These are phyloP conservation scores for Ptilodon capucinus DNA, from an alignment of 2,888 invertebrate species.

Conservation along the genomic window DNA sequence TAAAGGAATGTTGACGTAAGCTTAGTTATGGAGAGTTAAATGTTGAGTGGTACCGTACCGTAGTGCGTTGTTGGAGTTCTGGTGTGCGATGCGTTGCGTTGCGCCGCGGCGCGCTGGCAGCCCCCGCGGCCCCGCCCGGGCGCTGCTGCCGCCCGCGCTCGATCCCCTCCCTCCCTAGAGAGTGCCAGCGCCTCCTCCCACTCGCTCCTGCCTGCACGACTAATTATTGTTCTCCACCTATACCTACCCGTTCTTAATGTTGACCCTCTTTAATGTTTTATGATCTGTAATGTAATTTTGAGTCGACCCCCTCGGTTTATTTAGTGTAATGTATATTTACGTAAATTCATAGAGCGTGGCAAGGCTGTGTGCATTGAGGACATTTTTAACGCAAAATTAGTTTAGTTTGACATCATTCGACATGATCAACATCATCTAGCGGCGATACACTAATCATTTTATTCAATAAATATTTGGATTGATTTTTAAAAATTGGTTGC, in stretches of 20 bases:
- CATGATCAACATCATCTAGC: slow-evolving; percentile 76
- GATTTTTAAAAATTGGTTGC: slow-evolving; percentile 66
- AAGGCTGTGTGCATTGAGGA: slow-evolving; percentile 87
- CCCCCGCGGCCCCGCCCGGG: slow-evolving; percentile 35
- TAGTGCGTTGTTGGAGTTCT: slow-evolving; percentile 79
- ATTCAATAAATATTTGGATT: slow-evolving; percentile 56
- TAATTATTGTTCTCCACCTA: slow-evolving; percentile 73
- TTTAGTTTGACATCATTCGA: slow-evolving; percentile 75
- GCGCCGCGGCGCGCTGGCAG: slow-evolving; percentile 44
- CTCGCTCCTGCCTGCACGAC: slow-evolving; percentile 74
- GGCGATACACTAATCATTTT: slow-evolving; percentile 74
- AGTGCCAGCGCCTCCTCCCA: slow-evolving; percentile 54
- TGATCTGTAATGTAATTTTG: slow-evolving; percentile 77
- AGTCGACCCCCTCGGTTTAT: slow-evolving; percentile 77
- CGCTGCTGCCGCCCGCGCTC: slow-evolving; percentile 54
- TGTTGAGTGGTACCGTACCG: slow-evolving; percentile 81
- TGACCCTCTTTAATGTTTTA: slow-evolving; percentile 79
- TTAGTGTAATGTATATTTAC: slow-evolving; percentile 79
- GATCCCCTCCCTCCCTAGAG: slow-evolving; percentile 43
- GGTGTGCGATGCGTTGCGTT: slow-evolving; percentile 59
- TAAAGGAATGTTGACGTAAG: slow-evolving; percentile 79
- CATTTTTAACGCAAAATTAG: slow-evolving; percentile 80
- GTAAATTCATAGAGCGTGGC: slow-evolving; percentile 85
- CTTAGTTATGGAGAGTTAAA: slow-evolving; percentile 78
- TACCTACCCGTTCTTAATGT: slow-evolving; percentile 59